A percentile compares a stretch with the other conserved stretches of the same genome.
These are phyloP conservation scores for Eunapius fragilis DNA, from an alignment of 37 sponge, comb jelly and placozoan genomes.

Conservation along the genomic window DNA sequence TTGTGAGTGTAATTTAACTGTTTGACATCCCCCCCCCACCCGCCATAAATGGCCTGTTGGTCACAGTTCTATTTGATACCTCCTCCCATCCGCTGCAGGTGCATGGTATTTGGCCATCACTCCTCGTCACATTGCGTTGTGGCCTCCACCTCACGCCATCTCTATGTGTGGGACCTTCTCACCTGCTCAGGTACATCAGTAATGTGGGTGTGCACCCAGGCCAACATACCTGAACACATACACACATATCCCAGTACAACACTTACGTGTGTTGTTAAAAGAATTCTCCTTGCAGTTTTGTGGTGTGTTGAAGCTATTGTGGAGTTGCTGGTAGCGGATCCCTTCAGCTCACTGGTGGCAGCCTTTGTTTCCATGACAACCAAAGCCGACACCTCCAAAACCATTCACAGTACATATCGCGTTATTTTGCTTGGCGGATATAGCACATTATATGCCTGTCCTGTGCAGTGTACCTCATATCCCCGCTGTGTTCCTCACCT, in stretches of 20 bases:
- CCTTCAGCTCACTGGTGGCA: constrained; percentile 30
- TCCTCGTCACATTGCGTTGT: constrained; percentile 64
- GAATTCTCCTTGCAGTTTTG: constrained; percentile 14
- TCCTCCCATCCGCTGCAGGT: constrained; percentile 5
- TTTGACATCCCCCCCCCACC: too few species aligned
- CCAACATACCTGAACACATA: background rate
- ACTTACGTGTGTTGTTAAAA: too few species aligned
- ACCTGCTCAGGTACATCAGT: constrained; percentile 38
- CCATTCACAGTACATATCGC: constrained; percentile 26
- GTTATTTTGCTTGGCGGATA: too few species aligned
- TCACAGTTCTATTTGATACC: background rate
- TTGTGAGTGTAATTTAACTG: too few species aligned
- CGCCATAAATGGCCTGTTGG: too few species aligned
- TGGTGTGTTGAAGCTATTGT: constrained; percentile 57
- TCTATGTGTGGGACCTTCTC: constrained; percentile 75
- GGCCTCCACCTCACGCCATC: constrained; percentile 37
- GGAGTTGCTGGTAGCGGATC: constrained; percentile 39
- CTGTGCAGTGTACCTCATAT: constrained; percentile 63
- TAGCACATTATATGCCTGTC: too few species aligned
- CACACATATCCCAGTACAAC: background rate
- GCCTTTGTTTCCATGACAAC: constrained; percentile 22
- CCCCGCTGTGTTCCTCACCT: constrained; percentile 46
- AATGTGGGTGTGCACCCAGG: background rate
- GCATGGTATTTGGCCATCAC: constrained; percentile 39
- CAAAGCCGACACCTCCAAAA: background rate